phyloP scores from a whole-genome alignment of 2,113 vertebrate species.

The Anoplopoma fimbria region DNA sequence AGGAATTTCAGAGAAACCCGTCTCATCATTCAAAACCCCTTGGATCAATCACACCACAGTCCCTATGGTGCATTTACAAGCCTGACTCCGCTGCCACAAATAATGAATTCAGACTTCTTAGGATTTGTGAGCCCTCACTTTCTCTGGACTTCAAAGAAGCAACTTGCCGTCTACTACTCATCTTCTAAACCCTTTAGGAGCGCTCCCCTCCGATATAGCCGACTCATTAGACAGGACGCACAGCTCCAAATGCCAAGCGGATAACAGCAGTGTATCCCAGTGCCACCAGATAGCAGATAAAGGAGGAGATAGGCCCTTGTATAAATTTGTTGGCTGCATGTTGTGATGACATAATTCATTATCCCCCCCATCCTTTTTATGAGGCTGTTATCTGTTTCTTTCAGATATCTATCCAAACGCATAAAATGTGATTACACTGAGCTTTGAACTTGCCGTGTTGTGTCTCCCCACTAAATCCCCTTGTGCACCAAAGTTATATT shows the following conservation, averaged over 20 bases:
- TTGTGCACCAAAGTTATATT: conserved; percentile 6
- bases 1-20: neutral
- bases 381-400: conserved; percentile 68
- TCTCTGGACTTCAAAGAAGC: conserved; percentile 27
- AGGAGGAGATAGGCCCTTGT: conserved; percentile 53
- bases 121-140: conserved; percentile 17
- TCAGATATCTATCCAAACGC: conserved; percentile 65
- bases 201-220: conserved; percentile 32
- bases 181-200: conserved; percentile 55
- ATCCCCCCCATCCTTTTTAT: conserved; percentile 65
- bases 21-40: conserved; percentile 12
- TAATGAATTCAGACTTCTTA: conserved; percentile 12
- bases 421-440: conserved; percentile 67
- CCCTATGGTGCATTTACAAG: neutral
- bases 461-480: conserved; percentile 54
- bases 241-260: conserved; percentile 60
- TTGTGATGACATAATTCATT: conserved; percentile 73
- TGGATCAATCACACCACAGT: conserved; percentile 3
- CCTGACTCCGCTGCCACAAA: conserved; percentile 10
- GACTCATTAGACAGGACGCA: conserved; percentile 60
- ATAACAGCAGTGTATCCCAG: conserved; percentile 52
- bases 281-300: conserved; percentile 60
- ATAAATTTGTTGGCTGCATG: conserved; percentile 63
- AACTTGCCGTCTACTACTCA: conserved; percentile 5
- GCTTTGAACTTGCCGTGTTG: conserved; percentile 66